These are phyloP conservation scores for Malacosoma neustria DNA, from an alignment of 2,888 invertebrate species.

Conservation along the genomic window DNA sequence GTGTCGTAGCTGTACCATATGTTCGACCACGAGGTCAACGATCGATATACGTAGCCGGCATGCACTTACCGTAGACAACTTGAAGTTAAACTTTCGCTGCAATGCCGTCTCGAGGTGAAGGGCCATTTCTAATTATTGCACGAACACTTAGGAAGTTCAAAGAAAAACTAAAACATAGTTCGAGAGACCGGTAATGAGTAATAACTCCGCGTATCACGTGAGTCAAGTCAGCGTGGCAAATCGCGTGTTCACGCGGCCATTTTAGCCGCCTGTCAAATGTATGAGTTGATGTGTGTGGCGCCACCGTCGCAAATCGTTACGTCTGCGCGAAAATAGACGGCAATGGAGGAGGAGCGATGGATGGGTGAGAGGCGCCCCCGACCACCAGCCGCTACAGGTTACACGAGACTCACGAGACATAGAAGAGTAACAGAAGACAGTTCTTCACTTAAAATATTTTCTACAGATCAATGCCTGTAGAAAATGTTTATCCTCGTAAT, in stretches of 20 bases:
- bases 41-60: slow-evolving; percentile 57
- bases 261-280: slow-evolving; percentile 62
- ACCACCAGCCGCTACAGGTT: slow-evolving; percentile 24
- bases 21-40: slow-evolving; percentile 58
- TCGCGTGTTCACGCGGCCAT: slow-evolving; percentile 72
- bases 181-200: slow-evolving; percentile 43
- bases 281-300: slow-evolving; percentile 48
- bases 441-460: too few species aligned
- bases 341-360: slow-evolving; percentile 20
- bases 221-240: slow-evolving; percentile 54
- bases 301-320: slow-evolving; percentile 47
- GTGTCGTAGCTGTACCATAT: slow-evolving; percentile 54
- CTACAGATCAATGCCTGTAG: too few species aligned
- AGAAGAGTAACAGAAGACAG: background rate
- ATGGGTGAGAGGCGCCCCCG: slow-evolving; percentile 19
- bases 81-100: slow-evolving; percentile 72
- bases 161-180: slow-evolving; percentile 59
- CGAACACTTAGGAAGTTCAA: slow-evolving; percentile 31
- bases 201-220: slow-evolving; percentile 57
- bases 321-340: slow-evolving; percentile 58
- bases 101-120: slow-evolving; percentile 67
- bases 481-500: too few species aligned
- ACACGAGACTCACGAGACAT: slow-evolving; percentile 14
- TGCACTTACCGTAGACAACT: slow-evolving; percentile 73
- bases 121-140: slow-evolving; percentile 45